Evolutionary conservation across 2,888 invertebrate genomes (phyloP), one percentile per base, ranked within the genome.

Genomic region (Pinctada fucata): DNA sequence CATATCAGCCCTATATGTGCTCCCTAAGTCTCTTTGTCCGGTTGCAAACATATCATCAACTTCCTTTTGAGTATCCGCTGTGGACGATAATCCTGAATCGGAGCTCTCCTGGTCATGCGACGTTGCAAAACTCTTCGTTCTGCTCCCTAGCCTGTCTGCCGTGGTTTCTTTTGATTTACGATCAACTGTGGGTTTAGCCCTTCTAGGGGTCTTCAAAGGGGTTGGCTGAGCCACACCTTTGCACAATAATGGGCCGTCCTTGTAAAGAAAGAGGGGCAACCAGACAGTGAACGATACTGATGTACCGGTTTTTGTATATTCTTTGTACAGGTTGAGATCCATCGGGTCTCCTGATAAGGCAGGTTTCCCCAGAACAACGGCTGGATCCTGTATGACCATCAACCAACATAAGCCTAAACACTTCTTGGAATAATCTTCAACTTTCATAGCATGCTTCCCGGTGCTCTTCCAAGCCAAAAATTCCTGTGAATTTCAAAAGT

Each of bases 371-470:
- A 84, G 76, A 2, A 58, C 77, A 2, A 84, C 52, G 2, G 81
- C 78, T 3, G 84, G 84, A 50, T 79, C 79, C 16, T 79, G 81
- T 10, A 80, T 71, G 5, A 67, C 64, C 83, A 85, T 85, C 2
- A 81, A 45, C 85, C 85, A 85, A 63, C 85, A 83, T 2, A 85
- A 0, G 10, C 82, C 77, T 2, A 81, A 45, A 68, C 79, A 81
- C 65, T 78, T 79, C 2, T 58, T 68, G 0, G 67, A 51, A 52
- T 74, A 80, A 2, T 58, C 52, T 0, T 58, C 76, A 2, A 77
- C n/a, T 4, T 49, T 63, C 1, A 72, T 52, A 8, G 72, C 67
- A 63, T 45, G 31, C 10, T 2, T 5, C n/a, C 47, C 45, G 48
- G 65, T 72, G 10, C 6, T n/a, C 10, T 3, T 63, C 66, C 67